phyloP scores from a whole-genome alignment of 2,888 invertebrate species.

The Notocelia uddmanniana region DNA sequence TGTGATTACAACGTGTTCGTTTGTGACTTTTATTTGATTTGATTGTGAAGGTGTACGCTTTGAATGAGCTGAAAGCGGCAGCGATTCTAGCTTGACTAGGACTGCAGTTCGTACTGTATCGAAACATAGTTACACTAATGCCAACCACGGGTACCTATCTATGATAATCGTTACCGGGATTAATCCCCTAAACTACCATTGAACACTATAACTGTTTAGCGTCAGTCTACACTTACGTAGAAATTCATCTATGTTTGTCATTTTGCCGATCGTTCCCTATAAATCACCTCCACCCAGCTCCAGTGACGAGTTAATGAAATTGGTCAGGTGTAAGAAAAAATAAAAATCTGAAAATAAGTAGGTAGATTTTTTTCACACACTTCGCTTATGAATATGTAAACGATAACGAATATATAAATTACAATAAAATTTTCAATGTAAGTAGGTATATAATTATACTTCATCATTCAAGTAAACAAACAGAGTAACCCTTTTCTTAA shows the following conservation, averaged over 20 bases:
- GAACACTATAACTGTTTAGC: conserved; percentile 73
- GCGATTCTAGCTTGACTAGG: conserved; percentile 74
- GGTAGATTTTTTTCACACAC: conserved; percentile 84
- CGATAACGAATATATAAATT: conserved; percentile 75
- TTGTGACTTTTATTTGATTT: conserved; percentile 56
- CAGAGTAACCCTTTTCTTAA: conserved; percentile 75
- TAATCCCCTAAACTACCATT: conserved; percentile 78
- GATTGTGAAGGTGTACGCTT: conserved; percentile 56
- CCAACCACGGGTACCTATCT: conserved; percentile 70
- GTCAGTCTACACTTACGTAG: conserved; percentile 76
- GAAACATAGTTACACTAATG: conserved; percentile 61
- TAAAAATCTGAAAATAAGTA: conserved; percentile 86
- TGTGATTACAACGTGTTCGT: conserved; percentile 57
- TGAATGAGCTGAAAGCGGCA: conserved; percentile 78
- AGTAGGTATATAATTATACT: conserved; percentile 72
- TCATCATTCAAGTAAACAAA: conserved; percentile 69
- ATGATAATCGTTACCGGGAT: conserved; percentile 67
- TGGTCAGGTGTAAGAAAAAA: conserved; percentile 83
- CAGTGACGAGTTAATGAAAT: conserved; percentile 74
- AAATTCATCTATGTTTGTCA: conserved; percentile 71
- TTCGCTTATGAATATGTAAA: conserved; percentile 79
- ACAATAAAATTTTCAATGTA: conserved; percentile 73
- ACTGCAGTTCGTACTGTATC: conserved; percentile 55
- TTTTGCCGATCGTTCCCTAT: conserved; percentile 76
- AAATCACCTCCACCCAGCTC: conserved; percentile 66